Base-by-base conservation (phyloP, 2,797 vertebrate species). In the Gymnoscopelus microlampas region DNA sequence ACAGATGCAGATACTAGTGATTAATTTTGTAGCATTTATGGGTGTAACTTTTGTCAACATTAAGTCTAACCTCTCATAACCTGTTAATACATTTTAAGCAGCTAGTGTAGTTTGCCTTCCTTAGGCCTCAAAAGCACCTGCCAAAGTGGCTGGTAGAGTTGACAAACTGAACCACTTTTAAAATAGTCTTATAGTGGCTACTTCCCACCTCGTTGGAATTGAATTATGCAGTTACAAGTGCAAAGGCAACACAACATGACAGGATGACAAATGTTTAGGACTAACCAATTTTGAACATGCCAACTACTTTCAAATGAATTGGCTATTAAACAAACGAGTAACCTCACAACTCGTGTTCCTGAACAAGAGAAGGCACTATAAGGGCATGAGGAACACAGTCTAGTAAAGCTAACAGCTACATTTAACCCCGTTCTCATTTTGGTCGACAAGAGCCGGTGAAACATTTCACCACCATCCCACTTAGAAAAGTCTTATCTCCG, bases 361-460 rank as follows among this genome's bases (percentile, higher is more conserved):
- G 54, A 77, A 76, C 64, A 63, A 56, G 39, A 47, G 57, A 86
- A 89, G 88, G 85, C 88, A 90, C 83, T 68, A 2, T 9, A 63
- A 29, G 71, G 60, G 71, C 67, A 53, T 9, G 49, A 12, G 59
- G 65, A 60, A 59, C 47, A 66, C n/a, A 62, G 56, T 32, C 47
- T 2, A 60, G 56, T 53, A 3, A 63, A 64, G 54, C 60, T 53
- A 5, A 51, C 58, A 65, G 65, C 48, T 49, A 71, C 47, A 58
- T 10, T 62, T 19, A 61, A 32, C 24, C 53, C 1, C 63, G 49
- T 44, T 14, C 4, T 1, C 50, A 51, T 68, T 85, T 81, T 86
- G 79, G 80, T 87, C 60, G 54, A 57, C 7, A 44, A 50, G 2
- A 15, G 49, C 23, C 49, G 5, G 15, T 35, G 59, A 58, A 44